Percentiles rank a stretch among this genome's conserved stretches.
These are phyloP conservation scores for Polypterus bichir DNA, from an alignment of 2,113 vertebrate species.

Conservation along the genomic window DNA sequence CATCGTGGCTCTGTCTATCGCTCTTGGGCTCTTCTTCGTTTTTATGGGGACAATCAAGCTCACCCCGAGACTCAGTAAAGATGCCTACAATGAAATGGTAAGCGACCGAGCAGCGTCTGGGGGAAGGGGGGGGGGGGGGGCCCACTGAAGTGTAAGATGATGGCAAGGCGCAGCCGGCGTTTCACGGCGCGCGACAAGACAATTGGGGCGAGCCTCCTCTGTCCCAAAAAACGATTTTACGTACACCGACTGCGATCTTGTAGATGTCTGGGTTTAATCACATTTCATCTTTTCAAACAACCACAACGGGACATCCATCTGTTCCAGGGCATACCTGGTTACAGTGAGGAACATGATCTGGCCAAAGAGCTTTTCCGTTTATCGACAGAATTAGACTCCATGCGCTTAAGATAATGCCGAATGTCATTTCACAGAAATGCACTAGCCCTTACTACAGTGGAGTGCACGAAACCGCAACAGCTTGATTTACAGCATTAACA, in stretches of 20 bases:
- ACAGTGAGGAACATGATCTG: too few species aligned
- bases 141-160: neutral
- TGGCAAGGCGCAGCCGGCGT: neutral
- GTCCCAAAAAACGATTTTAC: neutral
- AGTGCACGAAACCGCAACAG: too few species aligned
- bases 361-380: too few species aligned
- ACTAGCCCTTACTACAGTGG: too few species aligned
- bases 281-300: too few species aligned
- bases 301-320: too few species aligned
- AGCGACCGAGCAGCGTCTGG: conserved; percentile 30
- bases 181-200: neutral
- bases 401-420: too few species aligned
- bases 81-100: conserved; percentile 95
- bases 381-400: too few species aligned
- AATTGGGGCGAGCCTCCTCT: neutral
- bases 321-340: too few species aligned
- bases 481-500: too few species aligned
- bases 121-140: neutral
- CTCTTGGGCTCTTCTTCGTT: conserved; percentile 87
- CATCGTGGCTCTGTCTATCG: conserved; percentile 81
- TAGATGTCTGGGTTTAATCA: neutral
- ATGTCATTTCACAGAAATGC: too few species aligned
- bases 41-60: conserved; percentile 97
- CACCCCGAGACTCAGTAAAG: conserved; percentile 87
- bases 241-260: neutral